These are phyloP conservation scores for Cyrtonyx montezumae DNA, from an alignment of 2,113 vertebrate genomes.

Conservation along the genomic window DNA sequence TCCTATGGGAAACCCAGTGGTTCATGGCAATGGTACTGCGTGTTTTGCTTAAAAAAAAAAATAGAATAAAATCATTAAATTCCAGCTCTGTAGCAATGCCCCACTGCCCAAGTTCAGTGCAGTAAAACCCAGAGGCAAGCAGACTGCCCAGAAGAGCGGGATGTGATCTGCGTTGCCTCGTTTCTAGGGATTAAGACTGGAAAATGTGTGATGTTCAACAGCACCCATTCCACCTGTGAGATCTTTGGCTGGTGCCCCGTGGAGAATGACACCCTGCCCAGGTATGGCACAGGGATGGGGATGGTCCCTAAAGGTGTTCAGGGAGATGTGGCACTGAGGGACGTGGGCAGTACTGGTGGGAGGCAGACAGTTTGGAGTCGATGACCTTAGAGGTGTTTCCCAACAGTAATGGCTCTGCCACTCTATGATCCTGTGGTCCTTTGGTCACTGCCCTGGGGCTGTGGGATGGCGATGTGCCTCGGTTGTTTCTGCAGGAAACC, in stretches of 20 bases:
- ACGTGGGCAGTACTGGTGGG: background rate
- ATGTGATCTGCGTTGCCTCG: background rate
- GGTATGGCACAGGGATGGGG: conserved; percentile 7
- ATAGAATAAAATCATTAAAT: background rate
- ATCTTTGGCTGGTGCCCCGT: conserved; percentile 81
- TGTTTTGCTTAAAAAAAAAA: background rate
- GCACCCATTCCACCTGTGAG: conserved; percentile 76
- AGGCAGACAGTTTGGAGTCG: no score
- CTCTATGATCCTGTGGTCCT: no score
- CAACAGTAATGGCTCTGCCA: no score
- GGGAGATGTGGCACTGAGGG: no score
- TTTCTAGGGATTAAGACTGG: conserved; percentile 80
- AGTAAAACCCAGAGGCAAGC: background rate
- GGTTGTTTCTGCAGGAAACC: conserved; percentile 67
- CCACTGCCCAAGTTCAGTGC: no score
- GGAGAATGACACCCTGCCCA: conserved; percentile 58
- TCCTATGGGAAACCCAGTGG: conserved; percentile 58
- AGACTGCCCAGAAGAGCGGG: background rate
- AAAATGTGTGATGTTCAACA: conserved; percentile 71
- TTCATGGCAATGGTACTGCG: conserved; percentile 75
- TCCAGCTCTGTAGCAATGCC: background rate
- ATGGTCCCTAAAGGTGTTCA: no score
- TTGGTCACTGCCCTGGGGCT: background rate
- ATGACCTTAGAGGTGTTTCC: no score
- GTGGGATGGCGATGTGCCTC: fast-evolving